phyloP scores from a whole-genome alignment of 2,113 vertebrate species.

The Ciconia stormi region DNA sequence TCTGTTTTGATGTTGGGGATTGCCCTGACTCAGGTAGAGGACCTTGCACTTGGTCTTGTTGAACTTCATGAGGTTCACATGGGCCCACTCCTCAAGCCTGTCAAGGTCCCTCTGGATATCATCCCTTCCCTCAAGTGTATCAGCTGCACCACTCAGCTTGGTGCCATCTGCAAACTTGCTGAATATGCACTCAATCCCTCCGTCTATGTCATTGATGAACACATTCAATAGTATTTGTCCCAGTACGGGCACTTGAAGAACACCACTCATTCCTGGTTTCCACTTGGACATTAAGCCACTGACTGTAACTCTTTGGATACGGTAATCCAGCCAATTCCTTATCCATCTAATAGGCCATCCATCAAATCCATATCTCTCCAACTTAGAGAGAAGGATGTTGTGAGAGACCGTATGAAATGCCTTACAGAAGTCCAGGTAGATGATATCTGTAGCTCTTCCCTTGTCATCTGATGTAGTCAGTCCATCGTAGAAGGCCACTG shows the following conservation, averaged over 20 bases:
- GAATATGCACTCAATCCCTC: neutral
- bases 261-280: neutral
- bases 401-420: neutral
- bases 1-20: no score
- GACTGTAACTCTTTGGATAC: neutral
- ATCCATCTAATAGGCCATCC: neutral
- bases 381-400: neutral
- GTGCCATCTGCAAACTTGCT: neutral
- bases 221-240: neutral
- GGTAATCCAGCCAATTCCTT: neutral
- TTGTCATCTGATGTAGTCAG: neutral
- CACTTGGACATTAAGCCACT: neutral
- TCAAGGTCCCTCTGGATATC: neutral
- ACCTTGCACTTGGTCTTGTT: neutral
- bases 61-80: neutral
- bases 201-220: neutral
- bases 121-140: neutral
- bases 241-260: neutral
- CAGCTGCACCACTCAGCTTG: neutral
- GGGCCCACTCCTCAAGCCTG: neutral
- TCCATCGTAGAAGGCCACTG: neutral
- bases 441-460: neutral
- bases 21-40: neutral
- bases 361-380: neutral
- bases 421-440: neutral